phyloP scores from a whole-genome alignment of 2,113 vertebrate species.

The Rhynchomys soricoides region DNA sequence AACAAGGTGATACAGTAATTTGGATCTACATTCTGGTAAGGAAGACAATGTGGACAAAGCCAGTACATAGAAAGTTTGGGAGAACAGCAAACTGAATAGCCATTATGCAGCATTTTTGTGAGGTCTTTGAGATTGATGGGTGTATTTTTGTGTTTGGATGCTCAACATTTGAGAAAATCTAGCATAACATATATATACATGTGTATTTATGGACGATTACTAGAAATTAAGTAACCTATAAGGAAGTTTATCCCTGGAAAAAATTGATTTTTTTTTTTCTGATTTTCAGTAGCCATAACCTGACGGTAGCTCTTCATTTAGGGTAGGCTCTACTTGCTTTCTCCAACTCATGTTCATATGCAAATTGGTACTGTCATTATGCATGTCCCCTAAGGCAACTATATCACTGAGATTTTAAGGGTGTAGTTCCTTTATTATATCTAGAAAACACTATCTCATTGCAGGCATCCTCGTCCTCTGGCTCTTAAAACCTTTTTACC shows the following conservation, averaged over 20 bases:
- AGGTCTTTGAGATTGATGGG: not conserved
- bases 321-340: not conserved
- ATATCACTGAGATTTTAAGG: not conserved
- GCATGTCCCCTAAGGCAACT: not conserved
- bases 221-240: not conserved
- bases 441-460: not conserved
- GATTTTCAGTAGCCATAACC: not conserved
- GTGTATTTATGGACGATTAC: not conserved
- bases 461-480: not conserved
- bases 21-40: not conserved
- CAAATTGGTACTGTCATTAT: not conserved
- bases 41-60: not conserved
- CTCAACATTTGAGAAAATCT: not conserved
- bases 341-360: not conserved
- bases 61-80: not conserved
- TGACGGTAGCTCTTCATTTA: not conserved
- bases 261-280: not conserved
- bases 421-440: not conserved
- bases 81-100: not conserved
- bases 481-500: not conserved
- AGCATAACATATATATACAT: not conserved
- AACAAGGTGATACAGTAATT: not conserved
- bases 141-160: not conserved
- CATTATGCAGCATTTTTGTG: not conserved
- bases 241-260: not conserved